These are phyloP conservation scores for Hydrolagus colliei DNA, from an alignment of 2,797 vertebrate genomes.

Conservation along the genomic window DNA sequence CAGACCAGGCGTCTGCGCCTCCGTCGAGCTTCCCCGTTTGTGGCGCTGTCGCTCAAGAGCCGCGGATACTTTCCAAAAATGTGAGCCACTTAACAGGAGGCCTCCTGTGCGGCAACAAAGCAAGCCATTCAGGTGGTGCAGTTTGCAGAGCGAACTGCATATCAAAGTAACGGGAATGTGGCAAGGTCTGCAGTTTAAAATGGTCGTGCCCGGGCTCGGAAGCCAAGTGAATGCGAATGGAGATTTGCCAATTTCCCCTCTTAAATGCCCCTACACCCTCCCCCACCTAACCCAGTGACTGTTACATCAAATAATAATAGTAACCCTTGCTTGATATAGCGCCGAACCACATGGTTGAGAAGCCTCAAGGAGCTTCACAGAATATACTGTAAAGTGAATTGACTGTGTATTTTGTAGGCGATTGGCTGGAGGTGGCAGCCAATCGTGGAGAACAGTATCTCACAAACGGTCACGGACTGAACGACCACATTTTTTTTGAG, in stretches of 20 bases:
- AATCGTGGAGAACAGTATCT: too few relatives aligned
- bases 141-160: background rate
- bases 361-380: too few relatives aligned
- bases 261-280: too few relatives aligned
- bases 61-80: background rate
- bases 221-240: background rate
- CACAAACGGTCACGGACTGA: too few relatives aligned
- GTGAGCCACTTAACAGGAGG: background rate
- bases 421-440: too few relatives aligned
- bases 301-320: too few relatives aligned
- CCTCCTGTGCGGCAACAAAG: background rate
- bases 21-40: background rate
- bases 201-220: background rate
- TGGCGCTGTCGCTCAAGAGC: background rate
- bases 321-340: too few relatives aligned
- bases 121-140: background rate
- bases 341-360: too few relatives aligned
- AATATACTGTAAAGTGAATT: too few relatives aligned
- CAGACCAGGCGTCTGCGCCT: background rate
- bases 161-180: background rate
- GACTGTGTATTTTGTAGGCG: too few relatives aligned
- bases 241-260: background rate
- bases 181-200: slow-evolving; percentile 18
- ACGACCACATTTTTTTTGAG: too few relatives aligned
- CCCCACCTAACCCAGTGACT: too few relatives aligned